Evolutionary conservation across 2,888 invertebrate genomes (phyloP), one percentile per base, ranked within the genome.

Genomic region (Nezara viridula): DNA sequence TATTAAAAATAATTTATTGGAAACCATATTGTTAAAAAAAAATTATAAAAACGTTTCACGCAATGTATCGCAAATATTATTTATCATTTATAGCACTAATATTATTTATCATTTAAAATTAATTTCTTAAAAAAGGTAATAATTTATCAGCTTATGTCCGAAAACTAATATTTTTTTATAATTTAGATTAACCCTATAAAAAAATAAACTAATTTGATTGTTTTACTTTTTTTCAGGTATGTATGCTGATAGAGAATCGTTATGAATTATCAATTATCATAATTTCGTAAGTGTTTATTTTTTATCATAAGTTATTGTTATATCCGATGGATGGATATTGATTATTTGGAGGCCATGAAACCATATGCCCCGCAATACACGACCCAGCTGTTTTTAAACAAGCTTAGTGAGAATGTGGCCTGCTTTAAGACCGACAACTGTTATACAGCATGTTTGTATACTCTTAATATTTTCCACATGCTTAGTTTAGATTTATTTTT

Each of bases 181-280:
- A n/a, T n/a, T n/a, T n/a, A n/a, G n/a, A n/a, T n/a, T n/a, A n/a
- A n/a, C n/a, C n/a, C n/a, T n/a, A n/a, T n/a, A n/a, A n/a, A n/a
- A n/a, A n/a, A n/a, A n/a, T n/a, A n/a, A n/a, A n/a, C n/a, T n/a
- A n/a, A n/a, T n/a, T n/a, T n/a, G n/a, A n/a, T n/a, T n/a, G n/a
- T n/a, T n/a, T n/a, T n/a, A n/a, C n/a, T 19, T 73, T 16, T 55
- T 73, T 73, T 73, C 66, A 73, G 66, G 66, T 73, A 73, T 73
- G 66, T 73, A 73, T 37, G 66, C 66, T 32, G 66, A 7, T 3
- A 73, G 4, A 73, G 60, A 4, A 10, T 32, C 27, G 10, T 60
- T 27, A 27, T n/a, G 27, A 14, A 60, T 27, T 60, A 7, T 3
- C 12, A 73, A 14, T 37, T 73, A 9, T 37, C 66, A 19, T 16